These are phyloP conservation scores for Priocnemis perturbator DNA, from an alignment of 2,888 invertebrate species.

Conservation along the genomic window DNA sequence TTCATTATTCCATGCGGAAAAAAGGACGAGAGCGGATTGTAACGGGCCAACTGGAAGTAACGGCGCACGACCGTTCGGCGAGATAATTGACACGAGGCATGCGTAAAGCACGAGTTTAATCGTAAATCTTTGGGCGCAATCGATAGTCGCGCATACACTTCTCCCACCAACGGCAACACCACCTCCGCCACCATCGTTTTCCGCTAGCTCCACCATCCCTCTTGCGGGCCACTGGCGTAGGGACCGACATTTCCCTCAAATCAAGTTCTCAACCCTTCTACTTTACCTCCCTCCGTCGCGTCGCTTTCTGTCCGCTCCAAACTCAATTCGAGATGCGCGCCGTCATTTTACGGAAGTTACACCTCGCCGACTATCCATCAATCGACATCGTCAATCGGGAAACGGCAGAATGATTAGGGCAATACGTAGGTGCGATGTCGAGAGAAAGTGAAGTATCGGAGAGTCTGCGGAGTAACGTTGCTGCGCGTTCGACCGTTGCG, in stretches of 20 bases:
- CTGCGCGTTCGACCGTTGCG: too few species aligned
- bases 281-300: neutral
- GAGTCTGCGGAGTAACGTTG: too few species aligned
- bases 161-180: conserved; percentile 15
- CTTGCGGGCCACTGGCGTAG: conserved; percentile 12
- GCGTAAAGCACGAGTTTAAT: conserved; percentile 43
- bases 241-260: conserved; percentile 19
- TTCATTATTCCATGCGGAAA: conserved; percentile 4
- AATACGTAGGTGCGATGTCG: too few species aligned
- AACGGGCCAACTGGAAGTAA: neutral
- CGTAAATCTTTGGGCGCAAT: conserved; percentile 48
- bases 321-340: too few species aligned
- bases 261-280: neutral
- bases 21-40: neutral
- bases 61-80: conserved; percentile 12
- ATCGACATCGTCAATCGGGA: too few species aligned
- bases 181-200: conserved; percentile 19
- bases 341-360: too few species aligned
- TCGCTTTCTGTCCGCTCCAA: neutral
- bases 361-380: too few species aligned
- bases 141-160: conserved; percentile 35
- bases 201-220: conserved; percentile 7
- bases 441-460: too few species aligned
- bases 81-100: conserved; percentile 36
- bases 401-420: too few species aligned